Conservation (phyloP, 2,797 vertebrate species). For the Gouania willdenowi region DNA sequence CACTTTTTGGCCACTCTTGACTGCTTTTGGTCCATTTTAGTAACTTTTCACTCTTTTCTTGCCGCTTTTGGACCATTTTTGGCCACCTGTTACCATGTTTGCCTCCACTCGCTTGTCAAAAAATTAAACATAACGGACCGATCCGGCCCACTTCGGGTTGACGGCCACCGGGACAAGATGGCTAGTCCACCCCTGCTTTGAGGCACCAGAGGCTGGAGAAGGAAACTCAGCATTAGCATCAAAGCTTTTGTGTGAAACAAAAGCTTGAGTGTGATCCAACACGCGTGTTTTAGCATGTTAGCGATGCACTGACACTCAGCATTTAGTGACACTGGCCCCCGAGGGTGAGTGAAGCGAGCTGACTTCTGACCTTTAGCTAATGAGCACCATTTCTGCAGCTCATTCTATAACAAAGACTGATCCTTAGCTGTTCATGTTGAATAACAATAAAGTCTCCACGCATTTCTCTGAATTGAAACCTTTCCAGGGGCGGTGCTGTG, state of each 20-base stretch:
- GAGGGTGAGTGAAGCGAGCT: conserved; percentile 48
- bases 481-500: no score
- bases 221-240: conserved; percentile 1
- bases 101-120: no score
- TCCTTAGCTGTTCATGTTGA: conserved; percentile 26
- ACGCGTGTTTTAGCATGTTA: conserved; percentile 44
- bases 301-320: conserved; percentile 27
- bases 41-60: no score
- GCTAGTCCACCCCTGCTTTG: no score
- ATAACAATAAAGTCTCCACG: conserved; percentile 29
- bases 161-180: no score
- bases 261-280: conserved; percentile 12
- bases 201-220: conserved; percentile 12
- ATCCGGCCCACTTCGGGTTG: no score
- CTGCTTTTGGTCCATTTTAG: no score
- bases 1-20: no score
- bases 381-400: conserved; percentile 53
- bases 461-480: no score
- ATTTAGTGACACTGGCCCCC: conserved; percentile 46
- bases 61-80: no score
- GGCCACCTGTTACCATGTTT: no score
- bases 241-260: neutral
- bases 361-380: conserved; percentile 69
- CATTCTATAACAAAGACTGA: conserved; percentile 48
- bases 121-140: no score